Evolutionary conservation across 2,888 invertebrate genomes (phyloP).

Genomic region (Heliconius ismenius): DNA sequence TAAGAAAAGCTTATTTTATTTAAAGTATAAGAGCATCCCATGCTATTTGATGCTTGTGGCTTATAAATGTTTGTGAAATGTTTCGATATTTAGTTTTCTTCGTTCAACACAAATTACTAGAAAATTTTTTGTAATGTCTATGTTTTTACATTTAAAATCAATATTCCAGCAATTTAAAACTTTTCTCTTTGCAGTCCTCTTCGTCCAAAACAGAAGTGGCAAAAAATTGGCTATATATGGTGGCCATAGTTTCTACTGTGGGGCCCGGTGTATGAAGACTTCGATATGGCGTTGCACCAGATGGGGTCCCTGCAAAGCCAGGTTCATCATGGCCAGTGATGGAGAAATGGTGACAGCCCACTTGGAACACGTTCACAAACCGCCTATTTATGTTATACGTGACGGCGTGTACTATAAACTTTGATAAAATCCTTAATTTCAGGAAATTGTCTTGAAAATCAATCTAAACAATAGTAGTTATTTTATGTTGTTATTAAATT

Average conservation of each 20-base stretch:
- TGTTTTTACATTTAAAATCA: background rate
- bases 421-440: background rate
- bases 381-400: slow-evolving; percentile 44
- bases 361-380: slow-evolving; percentile 45
- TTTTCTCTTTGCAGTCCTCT: slow-evolving; percentile 45
- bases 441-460: too few relatives aligned
- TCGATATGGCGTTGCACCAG: slow-evolving; percentile 50
- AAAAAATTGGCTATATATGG: slow-evolving; percentile 49
- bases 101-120: background rate
- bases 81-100: background rate
- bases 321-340: slow-evolving; percentile 43
- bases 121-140: background rate
- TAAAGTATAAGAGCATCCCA: background rate
- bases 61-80: background rate
- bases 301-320: slow-evolving; percentile 47
- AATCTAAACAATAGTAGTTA: too few relatives aligned
- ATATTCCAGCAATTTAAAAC: background rate
- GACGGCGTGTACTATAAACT: slow-evolving; percentile 35
- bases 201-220: slow-evolving; percentile 46
- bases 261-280: slow-evolving; percentile 39
- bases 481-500: too few relatives aligned
- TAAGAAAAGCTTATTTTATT: background rate
- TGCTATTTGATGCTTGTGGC: too few relatives aligned
- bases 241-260: slow-evolving; percentile 51
- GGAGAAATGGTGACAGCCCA: slow-evolving; percentile 39